Conservation (phyloP, 2,888 invertebrate genomes). For the Dendrolimus pini region DNA sequence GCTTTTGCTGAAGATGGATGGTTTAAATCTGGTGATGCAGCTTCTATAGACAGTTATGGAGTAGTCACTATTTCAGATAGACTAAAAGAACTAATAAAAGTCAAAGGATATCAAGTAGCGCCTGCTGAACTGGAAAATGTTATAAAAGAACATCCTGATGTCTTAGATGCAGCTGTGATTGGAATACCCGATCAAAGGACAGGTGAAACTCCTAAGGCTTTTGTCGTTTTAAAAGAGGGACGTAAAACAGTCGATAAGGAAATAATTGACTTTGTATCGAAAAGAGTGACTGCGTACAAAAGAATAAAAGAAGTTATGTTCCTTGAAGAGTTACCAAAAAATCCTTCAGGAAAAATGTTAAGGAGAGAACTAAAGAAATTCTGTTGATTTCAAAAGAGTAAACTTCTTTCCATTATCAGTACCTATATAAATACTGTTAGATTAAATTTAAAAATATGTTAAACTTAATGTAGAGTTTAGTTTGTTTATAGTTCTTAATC, state of each 20-base stretch:
- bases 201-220: conserved; percentile 87
- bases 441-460: too few species aligned
- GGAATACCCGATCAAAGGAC: conserved; percentile 80
- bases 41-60: conserved; percentile 77
- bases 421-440: too few species aligned
- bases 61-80: conserved; percentile 80
- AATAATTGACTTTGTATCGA: conserved; percentile 77
- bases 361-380: conserved; percentile 72
- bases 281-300: conserved; percentile 85
- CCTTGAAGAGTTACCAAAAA: conserved; percentile 82
- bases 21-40: conserved; percentile 20
- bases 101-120: conserved; percentile 85
- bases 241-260: conserved; percentile 61
- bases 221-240: conserved; percentile 76
- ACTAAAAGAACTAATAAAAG: conserved; percentile 85
- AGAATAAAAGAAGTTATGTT: conserved; percentile 80
- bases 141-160: conserved; percentile 81
- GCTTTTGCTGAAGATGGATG: conserved; percentile 3
- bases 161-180: conserved; percentile 88
- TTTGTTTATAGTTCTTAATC: too few species aligned
- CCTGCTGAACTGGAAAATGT: conserved; percentile 91
- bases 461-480: too few species aligned
- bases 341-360: conserved; percentile 84
- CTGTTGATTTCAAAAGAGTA: conserved; percentile 13
- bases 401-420: too few species aligned